These are phyloP conservation scores for Psilopsiagon aurifrons DNA, from an alignment of 2,113 vertebrate genomes.

Conservation along the genomic window DNA sequence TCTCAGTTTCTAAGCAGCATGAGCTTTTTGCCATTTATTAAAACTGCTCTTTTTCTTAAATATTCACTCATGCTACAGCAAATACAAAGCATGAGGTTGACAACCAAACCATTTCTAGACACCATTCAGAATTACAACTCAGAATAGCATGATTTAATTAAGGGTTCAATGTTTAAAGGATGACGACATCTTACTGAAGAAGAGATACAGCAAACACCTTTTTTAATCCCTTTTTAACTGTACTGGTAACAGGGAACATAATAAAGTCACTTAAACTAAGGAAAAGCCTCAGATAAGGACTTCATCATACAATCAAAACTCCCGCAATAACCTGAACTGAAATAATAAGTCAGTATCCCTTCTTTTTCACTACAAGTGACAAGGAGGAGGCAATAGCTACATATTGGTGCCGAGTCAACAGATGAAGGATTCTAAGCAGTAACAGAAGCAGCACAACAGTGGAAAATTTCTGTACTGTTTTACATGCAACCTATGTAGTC, in stretches of 20 bases:
- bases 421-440: background rate
- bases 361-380: background rate
- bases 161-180: background rate
- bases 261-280: background rate
- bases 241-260: background rate
- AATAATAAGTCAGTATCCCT: background rate
- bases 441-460: background rate
- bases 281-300: background rate
- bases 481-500: background rate
- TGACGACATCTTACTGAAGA: background rate
- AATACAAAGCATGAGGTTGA: background rate
- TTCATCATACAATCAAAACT: background rate
- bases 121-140: background rate
- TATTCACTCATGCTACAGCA: background rate
- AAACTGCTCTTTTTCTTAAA: background rate
- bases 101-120: background rate
- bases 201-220: background rate
- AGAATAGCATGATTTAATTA: background rate
- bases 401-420: background rate
- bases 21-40: background rate
- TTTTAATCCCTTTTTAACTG: background rate
- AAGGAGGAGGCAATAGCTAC: background rate
- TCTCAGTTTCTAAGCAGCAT: background rate
- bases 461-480: background rate
- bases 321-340: background rate